Percentiles rank a stretch among this genome's conserved stretches.
phyloP scores from a whole-genome alignment of 2,797 vertebrate species.

The Geotrypetes seraphini region DNA sequence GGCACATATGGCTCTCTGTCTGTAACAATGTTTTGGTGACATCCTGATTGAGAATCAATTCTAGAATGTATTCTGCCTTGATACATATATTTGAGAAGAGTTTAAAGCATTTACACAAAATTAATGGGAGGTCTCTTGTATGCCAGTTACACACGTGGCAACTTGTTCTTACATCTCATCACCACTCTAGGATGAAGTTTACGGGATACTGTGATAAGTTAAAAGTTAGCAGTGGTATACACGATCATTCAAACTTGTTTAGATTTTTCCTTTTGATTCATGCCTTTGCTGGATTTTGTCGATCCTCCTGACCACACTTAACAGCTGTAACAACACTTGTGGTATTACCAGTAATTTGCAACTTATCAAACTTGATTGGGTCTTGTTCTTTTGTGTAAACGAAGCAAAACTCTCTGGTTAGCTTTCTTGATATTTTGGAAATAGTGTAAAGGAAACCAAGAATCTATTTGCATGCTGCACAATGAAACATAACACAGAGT shows the following conservation, averaged over 20 bases:
- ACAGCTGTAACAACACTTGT: conserved; percentile 76
- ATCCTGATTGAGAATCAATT: too few species aligned
- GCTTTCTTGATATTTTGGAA: conserved; percentile 70
- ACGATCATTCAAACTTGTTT: conserved; percentile 67
- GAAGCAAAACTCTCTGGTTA: conserved; percentile 66
- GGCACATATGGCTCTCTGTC: too few species aligned
- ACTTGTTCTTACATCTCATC: conserved; percentile 12
- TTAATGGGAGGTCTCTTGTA: conserved; percentile 5
- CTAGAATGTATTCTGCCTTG: too few species aligned
- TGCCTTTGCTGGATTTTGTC: conserved; percentile 60
- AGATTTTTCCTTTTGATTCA: conserved; percentile 67
- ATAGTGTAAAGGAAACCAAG: conserved; percentile 65
- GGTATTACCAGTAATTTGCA: conserved; percentile 76
- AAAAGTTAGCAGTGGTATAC: conserved; percentile 54
- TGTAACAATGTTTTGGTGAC: too few species aligned
- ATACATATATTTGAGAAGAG: neutral
- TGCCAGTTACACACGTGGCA: conserved; percentile 22
- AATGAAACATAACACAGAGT: conserved; percentile 75
- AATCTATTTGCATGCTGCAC: conserved; percentile 74
- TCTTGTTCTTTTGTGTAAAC: conserved; percentile 75
- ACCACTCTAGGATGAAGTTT: conserved; percentile 31
- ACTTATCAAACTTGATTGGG: conserved; percentile 79
- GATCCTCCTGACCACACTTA: conserved; percentile 62
- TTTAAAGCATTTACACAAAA: neutral
- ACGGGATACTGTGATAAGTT: conserved; percentile 35